Conservation (phyloP, 1,140 invertebrate species). For the Lepidostoma basale region DNA sequence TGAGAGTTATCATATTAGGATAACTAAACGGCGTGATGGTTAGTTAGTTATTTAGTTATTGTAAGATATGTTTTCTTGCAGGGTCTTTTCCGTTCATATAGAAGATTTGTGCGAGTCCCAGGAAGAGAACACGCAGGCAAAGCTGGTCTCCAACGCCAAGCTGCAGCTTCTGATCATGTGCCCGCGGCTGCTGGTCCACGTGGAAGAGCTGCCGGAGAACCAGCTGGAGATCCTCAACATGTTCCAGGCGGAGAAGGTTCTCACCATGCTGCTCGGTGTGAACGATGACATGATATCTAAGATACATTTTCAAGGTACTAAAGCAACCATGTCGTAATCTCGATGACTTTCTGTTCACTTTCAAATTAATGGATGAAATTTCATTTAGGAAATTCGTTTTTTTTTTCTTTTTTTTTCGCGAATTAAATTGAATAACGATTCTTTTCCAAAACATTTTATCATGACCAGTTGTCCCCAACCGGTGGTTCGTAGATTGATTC, state of each 20-base stretch:
- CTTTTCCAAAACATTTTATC: too few species aligned
- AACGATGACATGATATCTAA: constrained; percentile 64
- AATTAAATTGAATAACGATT: too few species aligned
- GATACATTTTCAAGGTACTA: constrained; percentile 62
- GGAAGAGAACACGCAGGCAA: constrained; percentile 61
- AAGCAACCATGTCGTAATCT: too few species aligned
- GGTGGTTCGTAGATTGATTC: too few species aligned
- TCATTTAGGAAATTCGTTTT: too few species aligned
- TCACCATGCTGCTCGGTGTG: constrained; percentile 81
- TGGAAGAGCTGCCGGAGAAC: constrained; percentile 63
- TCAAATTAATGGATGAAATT: too few species aligned
- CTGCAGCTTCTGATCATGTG: constrained; percentile 81
- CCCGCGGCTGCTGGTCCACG: constrained; percentile 70
- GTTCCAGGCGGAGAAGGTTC: constrained; percentile 71
- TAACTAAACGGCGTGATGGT: too few species aligned
- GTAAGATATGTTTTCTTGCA: constrained; percentile 52
- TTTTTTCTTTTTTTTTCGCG: too few species aligned
- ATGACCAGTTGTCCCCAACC: too few species aligned
- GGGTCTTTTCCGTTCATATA: constrained; percentile 73
- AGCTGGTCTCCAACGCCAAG: constrained; percentile 68
- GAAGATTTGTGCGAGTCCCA: constrained; percentile 70
- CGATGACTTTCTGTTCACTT: too few species aligned
- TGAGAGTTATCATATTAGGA: too few species aligned
- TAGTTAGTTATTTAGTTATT: too few species aligned
- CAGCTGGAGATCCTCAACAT: constrained; percentile 65